Conservation (phyloP, 2,113 vertebrate species). For the Caloenas nicobarica region DNA sequence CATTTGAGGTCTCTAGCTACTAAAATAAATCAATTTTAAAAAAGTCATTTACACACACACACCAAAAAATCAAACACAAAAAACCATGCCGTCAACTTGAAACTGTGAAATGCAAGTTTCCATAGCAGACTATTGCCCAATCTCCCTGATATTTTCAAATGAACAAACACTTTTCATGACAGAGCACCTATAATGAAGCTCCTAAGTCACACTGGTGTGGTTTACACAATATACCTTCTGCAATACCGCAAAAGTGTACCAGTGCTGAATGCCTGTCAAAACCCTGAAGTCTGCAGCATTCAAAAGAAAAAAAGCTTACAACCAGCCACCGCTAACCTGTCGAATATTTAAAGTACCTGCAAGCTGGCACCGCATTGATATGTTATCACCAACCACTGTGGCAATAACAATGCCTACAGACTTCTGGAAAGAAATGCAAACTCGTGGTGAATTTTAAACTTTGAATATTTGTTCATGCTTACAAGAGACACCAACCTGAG, state of each 20-base stretch:
- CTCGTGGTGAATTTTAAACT: background rate
- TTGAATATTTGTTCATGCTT: background rate
- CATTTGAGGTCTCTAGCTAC: background rate
- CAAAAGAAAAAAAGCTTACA: background rate
- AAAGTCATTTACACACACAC: background rate
- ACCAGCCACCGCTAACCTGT: rapidly evolving
- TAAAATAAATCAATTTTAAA: background rate
- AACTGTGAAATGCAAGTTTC: background rate
- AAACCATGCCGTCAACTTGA: background rate
- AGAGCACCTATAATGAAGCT: background rate
- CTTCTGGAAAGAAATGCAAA: background rate
- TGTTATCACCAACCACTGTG: background rate
- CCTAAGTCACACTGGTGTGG: background rate
- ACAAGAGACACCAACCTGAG: background rate
- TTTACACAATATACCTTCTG: conserved; percentile 1
- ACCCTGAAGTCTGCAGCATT: background rate
- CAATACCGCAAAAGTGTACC: background rate
- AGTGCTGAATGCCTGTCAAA: background rate
- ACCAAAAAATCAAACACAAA: too few species aligned
- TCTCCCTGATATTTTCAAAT: background rate
- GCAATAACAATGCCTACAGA: background rate
- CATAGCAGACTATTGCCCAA: background rate
- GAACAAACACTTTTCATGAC: background rate
- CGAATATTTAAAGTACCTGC: background rate
- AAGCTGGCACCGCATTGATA: background rate